These are phyloP conservation scores for Luperina testacea DNA, from an alignment of 2,888 invertebrate genomes.

Conservation along the genomic window DNA sequence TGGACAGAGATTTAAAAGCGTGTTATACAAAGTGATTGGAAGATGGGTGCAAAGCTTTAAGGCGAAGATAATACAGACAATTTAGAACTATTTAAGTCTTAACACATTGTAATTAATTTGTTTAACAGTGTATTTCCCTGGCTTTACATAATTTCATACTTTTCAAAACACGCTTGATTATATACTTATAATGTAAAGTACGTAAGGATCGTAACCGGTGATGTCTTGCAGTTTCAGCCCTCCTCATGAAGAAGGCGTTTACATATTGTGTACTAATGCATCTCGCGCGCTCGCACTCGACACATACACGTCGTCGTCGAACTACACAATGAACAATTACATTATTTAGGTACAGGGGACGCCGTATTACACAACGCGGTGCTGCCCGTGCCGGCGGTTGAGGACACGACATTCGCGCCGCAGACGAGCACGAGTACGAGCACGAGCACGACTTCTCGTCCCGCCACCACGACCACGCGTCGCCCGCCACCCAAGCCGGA, in stretches of 20 bases:
- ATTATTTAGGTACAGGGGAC: conserved; percentile 2
- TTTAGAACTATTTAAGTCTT: too few species aligned
- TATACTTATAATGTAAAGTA: neutral
- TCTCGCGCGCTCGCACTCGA: neutral
- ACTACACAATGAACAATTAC: neutral
- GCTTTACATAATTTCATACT: neutral
- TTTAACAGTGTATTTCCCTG: neutral
- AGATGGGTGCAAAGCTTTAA: too few species aligned
- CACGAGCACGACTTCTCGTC: conserved; percentile 47
- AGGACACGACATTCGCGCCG: conserved; percentile 51
- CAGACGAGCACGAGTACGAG: conserved; percentile 42
- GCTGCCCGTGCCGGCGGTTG: conserved; percentile 50
- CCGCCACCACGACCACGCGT: conserved; percentile 69
- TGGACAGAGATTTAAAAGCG: too few species aligned
- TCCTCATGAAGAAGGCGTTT: neutral
- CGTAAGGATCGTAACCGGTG: neutral
- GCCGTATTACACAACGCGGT: conserved; percentile 25
- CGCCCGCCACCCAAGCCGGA: conserved; percentile 82
- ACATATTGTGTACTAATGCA: neutral
- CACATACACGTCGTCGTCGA: too few species aligned
- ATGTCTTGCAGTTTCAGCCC: neutral
- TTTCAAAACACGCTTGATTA: neutral
- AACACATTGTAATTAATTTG: neutral
- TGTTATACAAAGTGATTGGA: too few species aligned
- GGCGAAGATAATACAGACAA: too few species aligned